Evolutionary conservation across 2,888 invertebrate genomes (phyloP), one percentile per base, ranked within the genome.

Genomic region (Drosophila affinis): DNA sequence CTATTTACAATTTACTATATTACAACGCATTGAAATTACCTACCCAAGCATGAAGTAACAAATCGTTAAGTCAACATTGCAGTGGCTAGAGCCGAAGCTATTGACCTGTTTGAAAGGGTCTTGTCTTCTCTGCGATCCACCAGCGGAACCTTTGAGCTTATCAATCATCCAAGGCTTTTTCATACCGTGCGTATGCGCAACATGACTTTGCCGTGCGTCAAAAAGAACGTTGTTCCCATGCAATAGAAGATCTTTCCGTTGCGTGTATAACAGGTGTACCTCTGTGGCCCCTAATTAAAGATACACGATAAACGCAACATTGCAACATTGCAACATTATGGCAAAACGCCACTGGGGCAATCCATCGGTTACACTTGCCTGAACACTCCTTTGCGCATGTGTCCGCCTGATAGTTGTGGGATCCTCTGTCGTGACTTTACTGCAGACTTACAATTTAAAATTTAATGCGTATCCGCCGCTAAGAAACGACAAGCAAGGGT

Each of bases 321-420:
- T n/a, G n/a, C n/a, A n/a, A n/a, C n/a, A 9, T 29, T 7, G 1
- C 7, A 27, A 27, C 24, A 27, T 46, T 12, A 29, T 18, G 5
- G 17, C 55, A 18, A 17, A 46, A 14, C 12, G 39, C 21, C 34
- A 39, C 21, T 39, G 32, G 5, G 5, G 12, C 18, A 46, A 29
- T 56, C 17, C 12, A 3, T 29, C n/a, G 18, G 21, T 18, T 32
- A 9, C 7, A 74, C 86, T 74, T 91, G 95, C 96, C 95, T 94
- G 95, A 94, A 89, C 96, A 96, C 72, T 94, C 93, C 79, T 93
- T 93, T 55, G 93, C 92, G 89, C 96, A 96, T 12, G 93, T 91
- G 5, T 92, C 93, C 6, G 92, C 91, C 64, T 95, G 94, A 81
- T 93, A 94, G 91, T 95, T 96, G 82, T 95, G 94, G 54, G 93